phyloP scores from a whole-genome alignment of 2,797 vertebrate species.

The Catamblyrhynchus diadema region DNA sequence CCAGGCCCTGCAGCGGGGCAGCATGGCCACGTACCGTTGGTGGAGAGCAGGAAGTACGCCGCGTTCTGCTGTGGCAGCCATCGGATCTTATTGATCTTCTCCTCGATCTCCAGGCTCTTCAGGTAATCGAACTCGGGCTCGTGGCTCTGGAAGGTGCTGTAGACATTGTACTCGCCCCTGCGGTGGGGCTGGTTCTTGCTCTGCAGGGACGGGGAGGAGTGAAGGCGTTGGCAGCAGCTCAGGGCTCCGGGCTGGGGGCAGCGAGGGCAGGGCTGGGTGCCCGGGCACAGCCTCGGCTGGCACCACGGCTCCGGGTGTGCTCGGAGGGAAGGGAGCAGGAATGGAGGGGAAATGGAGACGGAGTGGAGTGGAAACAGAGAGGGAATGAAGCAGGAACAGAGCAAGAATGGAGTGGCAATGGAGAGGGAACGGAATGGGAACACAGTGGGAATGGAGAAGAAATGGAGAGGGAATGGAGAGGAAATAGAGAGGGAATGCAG shows the following conservation, averaged over 20 bases:
- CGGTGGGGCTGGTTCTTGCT: conserved; percentile 94
- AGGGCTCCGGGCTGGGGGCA: not conserved
- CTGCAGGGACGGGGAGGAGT: conserved; percentile 63
- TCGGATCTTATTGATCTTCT: conserved; percentile 98
- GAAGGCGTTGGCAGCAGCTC: not conserved
- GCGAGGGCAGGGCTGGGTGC: not conserved
- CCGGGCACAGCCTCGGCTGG: not conserved
- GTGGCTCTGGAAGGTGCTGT: conserved; percentile 99
- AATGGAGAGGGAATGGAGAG: not conserved
- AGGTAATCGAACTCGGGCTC: conserved; percentile 98
- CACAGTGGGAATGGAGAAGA: not conserved
- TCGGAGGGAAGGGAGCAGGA: not conserved
- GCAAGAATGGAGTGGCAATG: not conserved
- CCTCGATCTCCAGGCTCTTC: conserved; percentile 96
- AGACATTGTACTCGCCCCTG: conserved; percentile 96
- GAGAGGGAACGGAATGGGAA: not conserved
- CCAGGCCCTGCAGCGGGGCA: rapidly evolving
- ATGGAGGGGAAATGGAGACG: not conserved
- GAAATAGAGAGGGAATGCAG: not conserved
- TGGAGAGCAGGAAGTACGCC: conserved; percentile 94
- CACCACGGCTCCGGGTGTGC: not conserved
- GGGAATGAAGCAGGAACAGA: not conserved
- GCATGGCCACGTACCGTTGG: conserved; percentile 81
- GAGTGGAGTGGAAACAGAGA: not conserved
- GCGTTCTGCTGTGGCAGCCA: conserved; percentile 97